A percentile compares a stretch with the other conserved stretches of the same genome.
phyloP scores from a whole-genome alignment of 2,113 vertebrate species.

The Ophthalmotilapia sp. region DNA sequence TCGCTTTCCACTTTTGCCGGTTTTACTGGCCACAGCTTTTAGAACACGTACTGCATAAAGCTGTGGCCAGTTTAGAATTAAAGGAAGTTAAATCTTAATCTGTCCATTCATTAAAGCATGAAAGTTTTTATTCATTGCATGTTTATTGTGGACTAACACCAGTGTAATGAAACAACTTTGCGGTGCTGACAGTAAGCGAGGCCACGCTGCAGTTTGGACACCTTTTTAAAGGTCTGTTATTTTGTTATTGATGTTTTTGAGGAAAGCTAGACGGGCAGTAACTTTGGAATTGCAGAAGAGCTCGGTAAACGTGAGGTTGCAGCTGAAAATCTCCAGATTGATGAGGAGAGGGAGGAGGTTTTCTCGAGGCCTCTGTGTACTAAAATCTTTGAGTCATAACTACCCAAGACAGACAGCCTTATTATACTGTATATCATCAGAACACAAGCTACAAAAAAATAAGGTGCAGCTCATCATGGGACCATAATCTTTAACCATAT shows the following conservation, averaged over 20 bases:
- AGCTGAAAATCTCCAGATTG: conserved; percentile 43
- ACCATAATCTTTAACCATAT: conserved; percentile 63
- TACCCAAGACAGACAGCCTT: conserved; percentile 52
- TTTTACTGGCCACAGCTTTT: not conserved
- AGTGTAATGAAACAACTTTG: not conserved
- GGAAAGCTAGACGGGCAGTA: conserved; percentile 15
- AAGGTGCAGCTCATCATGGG: conserved; percentile 52
- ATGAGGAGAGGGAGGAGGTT: conserved; percentile 21
- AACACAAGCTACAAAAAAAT: conserved; percentile 49
- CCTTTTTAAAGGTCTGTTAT: not conserved
- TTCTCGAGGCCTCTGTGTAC: conserved; percentile 22
- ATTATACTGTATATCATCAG: conserved; percentile 58
- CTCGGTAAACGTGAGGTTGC: conserved; percentile 29
- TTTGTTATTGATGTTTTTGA: conserved; percentile 31
- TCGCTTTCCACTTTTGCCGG: rapidly evolving
- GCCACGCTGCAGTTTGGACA: not conserved
- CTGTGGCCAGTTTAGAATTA: not conserved
- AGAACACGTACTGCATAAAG: not conserved
- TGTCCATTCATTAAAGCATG: not conserved
- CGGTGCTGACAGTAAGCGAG: not conserved
- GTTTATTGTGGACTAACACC: not conserved
- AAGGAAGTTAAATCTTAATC: not conserved
- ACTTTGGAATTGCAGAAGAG: conserved; percentile 25
- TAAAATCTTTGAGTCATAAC: conserved; percentile 55
- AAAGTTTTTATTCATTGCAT: not conserved